A percentile compares a stretch with the other conserved stretches of the same genome.
Conservation (phyloP, 2,888 invertebrate species). For the Ophion ellenae region DNA sequence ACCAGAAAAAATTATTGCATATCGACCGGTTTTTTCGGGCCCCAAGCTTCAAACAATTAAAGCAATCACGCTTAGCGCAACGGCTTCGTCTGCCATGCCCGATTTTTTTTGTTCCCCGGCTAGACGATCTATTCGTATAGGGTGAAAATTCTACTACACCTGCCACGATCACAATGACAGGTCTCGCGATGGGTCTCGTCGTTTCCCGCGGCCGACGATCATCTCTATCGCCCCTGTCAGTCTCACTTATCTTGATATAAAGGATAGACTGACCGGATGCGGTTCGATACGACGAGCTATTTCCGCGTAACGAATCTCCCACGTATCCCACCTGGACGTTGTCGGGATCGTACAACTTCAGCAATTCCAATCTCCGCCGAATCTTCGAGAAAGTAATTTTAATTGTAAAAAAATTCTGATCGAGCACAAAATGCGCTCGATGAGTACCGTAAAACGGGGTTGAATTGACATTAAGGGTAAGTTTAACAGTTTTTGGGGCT, state of each 20-base stretch:
- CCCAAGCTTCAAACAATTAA: too few species aligned
- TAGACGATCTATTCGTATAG: conserved; percentile 34
- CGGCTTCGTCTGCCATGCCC: too few species aligned
- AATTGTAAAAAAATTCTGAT: background rate
- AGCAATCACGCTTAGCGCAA: too few species aligned
- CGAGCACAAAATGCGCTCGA: too few species aligned
- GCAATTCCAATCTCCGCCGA: conserved; percentile 44
- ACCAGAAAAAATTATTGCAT: too few species aligned
- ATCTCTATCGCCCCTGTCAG: conserved; percentile 49
- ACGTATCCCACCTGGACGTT: conserved; percentile 54
- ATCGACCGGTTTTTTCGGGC: too few species aligned
- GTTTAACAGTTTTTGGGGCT: too few species aligned
- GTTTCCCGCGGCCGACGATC: background rate
- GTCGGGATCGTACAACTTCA: conserved; percentile 55
- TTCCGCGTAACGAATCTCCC: conserved; percentile 25
- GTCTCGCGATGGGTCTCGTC: conserved; percentile 24
- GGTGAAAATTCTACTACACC: conserved; percentile 30
- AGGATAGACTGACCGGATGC: conserved; percentile 58
- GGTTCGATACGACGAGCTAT: conserved; percentile 45
- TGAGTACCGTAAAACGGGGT: too few species aligned
- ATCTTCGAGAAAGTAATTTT: conserved; percentile 38
- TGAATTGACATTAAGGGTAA: too few species aligned
- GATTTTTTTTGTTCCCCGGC: background rate
- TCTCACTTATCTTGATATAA: conserved; percentile 60
- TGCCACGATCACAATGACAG: conserved; percentile 56